Base-by-base conservation (phyloP, 2,113 vertebrate genomes). In the Aspiorhynchus laticeps region DNA sequence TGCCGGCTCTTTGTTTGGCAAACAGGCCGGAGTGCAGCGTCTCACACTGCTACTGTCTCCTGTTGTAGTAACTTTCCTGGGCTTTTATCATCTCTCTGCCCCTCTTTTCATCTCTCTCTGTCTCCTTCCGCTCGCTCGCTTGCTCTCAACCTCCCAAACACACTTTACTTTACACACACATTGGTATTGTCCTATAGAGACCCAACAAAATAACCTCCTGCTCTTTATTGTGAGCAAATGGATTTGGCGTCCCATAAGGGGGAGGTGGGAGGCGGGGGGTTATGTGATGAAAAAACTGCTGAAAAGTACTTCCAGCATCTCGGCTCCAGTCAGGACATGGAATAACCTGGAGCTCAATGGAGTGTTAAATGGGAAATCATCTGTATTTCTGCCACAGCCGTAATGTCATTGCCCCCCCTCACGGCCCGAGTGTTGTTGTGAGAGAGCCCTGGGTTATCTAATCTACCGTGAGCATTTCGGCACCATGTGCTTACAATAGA, bases 301-400 rank as follows among this genome's bases (percentile, higher is more conserved):
- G 92, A 91, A 89, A 90, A 92, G 90, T 91, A 82, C 88, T 86
- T 89, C 88, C 38, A 83, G 88, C 89, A 83, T 93, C 89, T 87
- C 90, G 88, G 91, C 89, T 87, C 90, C 89, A 92, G 89, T 88
- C 91, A 88, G 87, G 92, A 94, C 93, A 90, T 93, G 89, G 89
- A 94, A 95, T 93, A 96, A 92, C 90, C 93, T 88, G 89, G 95
- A 95, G 96, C 91, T 95, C 95, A 97, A 96, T 96, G 95, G 91
- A 95, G 94, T 97, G 96, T 95, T 97, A 97, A 98, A 97, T 95
- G 94, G 92, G 92, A 97, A 97, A 96, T 96, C 87, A 94, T 95
- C 93, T 96, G 94, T 95, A 83, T 97, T 96, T 95, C 94, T 95
- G 91, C 93, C 94, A 95, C 93, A 93, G 91, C 91, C 96, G 95